These are phyloP conservation scores for Dicyrtoma fusca DNA, from an alignment of 2,888 invertebrate genomes.

Conservation along the genomic window DNA sequence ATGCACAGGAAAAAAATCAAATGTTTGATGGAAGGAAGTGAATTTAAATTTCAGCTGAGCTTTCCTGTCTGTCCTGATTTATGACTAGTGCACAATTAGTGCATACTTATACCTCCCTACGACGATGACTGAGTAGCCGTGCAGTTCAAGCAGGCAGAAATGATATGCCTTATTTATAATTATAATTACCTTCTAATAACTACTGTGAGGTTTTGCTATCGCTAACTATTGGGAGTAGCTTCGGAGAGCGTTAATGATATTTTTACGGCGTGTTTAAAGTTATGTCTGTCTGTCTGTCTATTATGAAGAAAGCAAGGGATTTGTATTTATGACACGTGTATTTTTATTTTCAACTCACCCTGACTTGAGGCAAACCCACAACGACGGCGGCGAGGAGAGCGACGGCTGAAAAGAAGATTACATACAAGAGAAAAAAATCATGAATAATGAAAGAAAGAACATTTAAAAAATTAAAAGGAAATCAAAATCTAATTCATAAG, in stretches of 20 bases:
- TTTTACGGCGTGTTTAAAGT: not conserved
- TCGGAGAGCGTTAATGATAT: too few species aligned
- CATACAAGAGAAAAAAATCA: not conserved
- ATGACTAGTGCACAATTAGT: conserved; percentile 6
- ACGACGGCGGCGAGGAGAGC: conserved; percentile 27
- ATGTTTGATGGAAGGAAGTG: too few species aligned
- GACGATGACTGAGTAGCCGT: not conserved
- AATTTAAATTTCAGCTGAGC: too few species aligned
- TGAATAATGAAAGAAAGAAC: not conserved
- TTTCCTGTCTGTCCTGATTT: not conserved
- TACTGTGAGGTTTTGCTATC: not conserved
- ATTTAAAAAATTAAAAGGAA: conserved; percentile 8
- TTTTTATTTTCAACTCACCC: conserved; percentile 21
- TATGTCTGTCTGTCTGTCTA: not conserved
- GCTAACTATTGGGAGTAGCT: too few species aligned
- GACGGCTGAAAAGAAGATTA: conserved; percentile 11
- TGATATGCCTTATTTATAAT: conserved; percentile 3
- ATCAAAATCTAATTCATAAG: not conserved
- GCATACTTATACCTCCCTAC: not conserved
- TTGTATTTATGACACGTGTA: not conserved
- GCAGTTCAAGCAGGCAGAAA: not conserved
- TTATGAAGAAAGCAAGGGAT: not conserved
- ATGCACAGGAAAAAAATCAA: too few species aligned
- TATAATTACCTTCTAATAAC: conserved; percentile 10
- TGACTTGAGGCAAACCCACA: conserved; percentile 13